Base-by-base conservation (phyloP, 1,140 invertebrate genomes). In the Hirudo medicinalis region DNA sequence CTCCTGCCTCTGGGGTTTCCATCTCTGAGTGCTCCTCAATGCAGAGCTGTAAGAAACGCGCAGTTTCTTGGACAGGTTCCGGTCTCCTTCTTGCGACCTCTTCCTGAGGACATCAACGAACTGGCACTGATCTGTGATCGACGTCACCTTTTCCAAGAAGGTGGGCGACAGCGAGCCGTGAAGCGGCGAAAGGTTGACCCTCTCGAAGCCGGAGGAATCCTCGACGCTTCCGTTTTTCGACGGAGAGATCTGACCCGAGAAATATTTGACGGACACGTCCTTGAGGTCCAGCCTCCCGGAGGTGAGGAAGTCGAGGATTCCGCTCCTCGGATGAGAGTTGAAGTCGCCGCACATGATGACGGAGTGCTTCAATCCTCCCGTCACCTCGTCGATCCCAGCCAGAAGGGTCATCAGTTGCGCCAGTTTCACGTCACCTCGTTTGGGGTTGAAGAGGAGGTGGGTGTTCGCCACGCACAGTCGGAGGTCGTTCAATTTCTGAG, bases 401-500 rank as follows among this genome's bases (percentile, higher is more conserved):
- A 96, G 81, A 5, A 96, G 80, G 54, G 91, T 77, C 77, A 89
- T 78, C 5, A 83, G 66, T 81, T 97, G 94, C 0, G 90, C 92
- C 22, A 95, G 82, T 77, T 92, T 87, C 0, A 96, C 87, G 80
- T 97, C 93, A 29, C 89, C 87, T 36, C 94, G 82, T 76, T 83
- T 87, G 0, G 91, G 91, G 85, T 97, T 97, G 79, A 90, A 97
- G 9, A 97, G 82, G n/a, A 97, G 83, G 83, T 97, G 94, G 0
- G 94, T 97, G 5, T 91, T 97, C 8, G 91, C 91, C 0, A 97
- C 29, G 55, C 55, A 0, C 22, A 74, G 43, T 29, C 72, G n/a
- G 67, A 72, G 6, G 78, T 79, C 60, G 73, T 72, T 40, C 72
- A 49, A 15, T 67, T 73, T 25, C 20, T 73, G 17, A 57, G 67